Evolutionary conservation across 1,140 invertebrate species (phyloP).

Genomic region (Nebria ingens): DNA sequence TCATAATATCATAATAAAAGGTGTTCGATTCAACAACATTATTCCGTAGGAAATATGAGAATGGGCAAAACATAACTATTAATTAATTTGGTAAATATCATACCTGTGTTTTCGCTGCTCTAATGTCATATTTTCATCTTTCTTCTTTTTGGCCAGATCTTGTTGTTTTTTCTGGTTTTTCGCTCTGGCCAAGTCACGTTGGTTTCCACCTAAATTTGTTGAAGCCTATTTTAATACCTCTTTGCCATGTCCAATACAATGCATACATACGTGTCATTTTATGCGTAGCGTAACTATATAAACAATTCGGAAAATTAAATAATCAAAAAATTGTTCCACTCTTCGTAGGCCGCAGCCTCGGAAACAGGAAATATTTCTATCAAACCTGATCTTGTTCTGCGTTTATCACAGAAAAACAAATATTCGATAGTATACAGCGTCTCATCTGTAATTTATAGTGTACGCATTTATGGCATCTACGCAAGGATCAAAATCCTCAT

Average conservation of each 20-base stretch:
- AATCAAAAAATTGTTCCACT: slow-evolving; percentile 17
- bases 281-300: slow-evolving; percentile 10
- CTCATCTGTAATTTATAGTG: no score
- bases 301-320: slow-evolving; percentile 14
- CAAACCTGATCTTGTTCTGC: no score
- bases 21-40: no score
- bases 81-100: slow-evolving; percentile 10
- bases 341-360: slow-evolving; percentile 28
- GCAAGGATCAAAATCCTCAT: no score
- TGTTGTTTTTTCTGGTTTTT: slow-evolving; percentile 72
- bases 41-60: slow-evolving; percentile 11
- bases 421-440: no score
- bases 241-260: slow-evolving; percentile 7
- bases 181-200: slow-evolving; percentile 71
- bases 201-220: slow-evolving; percentile 61
- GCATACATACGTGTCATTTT: slow-evolving; percentile 30
- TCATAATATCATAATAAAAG: no score
- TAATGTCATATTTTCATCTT: slow-evolving; percentile 58
- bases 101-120: slow-evolving; percentile 71
- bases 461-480: no score
- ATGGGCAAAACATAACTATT: slow-evolving; percentile 10
- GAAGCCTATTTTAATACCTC: slow-evolving; percentile 1
- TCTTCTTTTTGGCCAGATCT: slow-evolving; percentile 56
- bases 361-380: background rate
- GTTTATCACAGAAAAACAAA: no score